Evolutionary conservation across 2,113 vertebrate species (phyloP), one percentile per base, ranked within the genome.

Genomic region (Conger conger): DNA sequence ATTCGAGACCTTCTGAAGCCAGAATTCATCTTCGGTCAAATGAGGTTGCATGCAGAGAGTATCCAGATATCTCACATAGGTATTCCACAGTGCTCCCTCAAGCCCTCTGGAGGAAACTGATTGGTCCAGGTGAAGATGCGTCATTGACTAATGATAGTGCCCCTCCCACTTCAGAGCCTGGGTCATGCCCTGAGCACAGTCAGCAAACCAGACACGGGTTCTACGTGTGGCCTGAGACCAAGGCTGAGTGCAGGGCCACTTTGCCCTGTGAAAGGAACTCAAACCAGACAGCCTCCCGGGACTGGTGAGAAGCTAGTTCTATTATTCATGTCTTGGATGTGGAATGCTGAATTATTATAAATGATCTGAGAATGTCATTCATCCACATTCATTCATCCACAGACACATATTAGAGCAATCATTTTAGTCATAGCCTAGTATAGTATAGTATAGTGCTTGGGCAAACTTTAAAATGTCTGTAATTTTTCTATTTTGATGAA

Each of bases 201-300:
- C 42, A 85, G 18, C 92, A 91, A 3, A 91, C 88, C 13, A 91
- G 91, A 89, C 95, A 95, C 86, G 96, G 97, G 9, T 91, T 87
- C 79, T 98, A 96, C 82, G 83, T 80, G 1, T 97, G 97, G 97
- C 93, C 87, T 0, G 36, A 86, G 79, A 96, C 91, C 17, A 82
- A 80, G 33, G 95, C 96, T 81, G 91, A 91, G 0, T 83, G 84
- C 78, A 90, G 33, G 18, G 91, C 86, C 0, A 84, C 57, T 18
- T 82, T 45, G 63, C 84, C 79, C 8, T 99, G 97, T 84, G 88
- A 87, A 16, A 95, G 93, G 90, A 95, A 96, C 86, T 84, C 88
- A 27, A 42, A 60, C 1, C 73, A 60, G 23, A 45, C 35, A 0
- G 95, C 96, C 85, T 89, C 76, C 2, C 93, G 97, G 89, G 85